A percentile compares a stretch with the other conserved stretches of the same genome.
Evolutionary conservation across 2,888 invertebrate species (phyloP).

Genomic region (Aporophyla lueneburgensis): DNA sequence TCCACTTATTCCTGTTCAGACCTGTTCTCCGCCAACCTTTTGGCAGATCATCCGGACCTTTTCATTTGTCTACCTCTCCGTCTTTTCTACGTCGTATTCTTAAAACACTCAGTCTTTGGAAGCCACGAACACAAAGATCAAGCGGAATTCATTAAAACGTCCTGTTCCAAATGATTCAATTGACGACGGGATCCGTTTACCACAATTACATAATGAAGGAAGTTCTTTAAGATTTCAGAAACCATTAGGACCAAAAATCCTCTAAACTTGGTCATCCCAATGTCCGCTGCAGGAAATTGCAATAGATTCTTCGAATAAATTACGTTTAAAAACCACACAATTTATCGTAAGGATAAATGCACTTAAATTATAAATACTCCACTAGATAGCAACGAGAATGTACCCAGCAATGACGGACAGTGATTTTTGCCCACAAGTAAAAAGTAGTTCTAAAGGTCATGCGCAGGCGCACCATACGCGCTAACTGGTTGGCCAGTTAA

Average conservation of each 20-base stretch:
- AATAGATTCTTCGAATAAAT: conserved; percentile 9
- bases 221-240: not conserved
- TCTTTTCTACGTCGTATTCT: no score
- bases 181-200: not conserved
- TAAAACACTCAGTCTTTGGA: no score
- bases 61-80: no score
- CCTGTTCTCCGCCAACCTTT: no score
- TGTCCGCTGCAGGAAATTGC: no score
- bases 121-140: not conserved
- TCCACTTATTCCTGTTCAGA: no score
- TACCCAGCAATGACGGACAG: conserved; percentile 53
- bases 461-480: conserved; percentile 25
- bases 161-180: not conserved
- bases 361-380: conserved; percentile 13
- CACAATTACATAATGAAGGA: not conserved
- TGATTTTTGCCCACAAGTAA: conserved; percentile 63
- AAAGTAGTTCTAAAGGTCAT: conserved; percentile 66
- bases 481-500: conserved; percentile 60
- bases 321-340: not conserved
- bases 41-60: no score
- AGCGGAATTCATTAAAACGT: not conserved
- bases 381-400: conserved; percentile 51
- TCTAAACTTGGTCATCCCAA: not conserved
- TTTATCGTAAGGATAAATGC: conserved; percentile 39
- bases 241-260: not conserved